Evolutionary conservation across 2,888 invertebrate species (phyloP).

Genomic region (Orthonychiurus folsomi): DNA sequence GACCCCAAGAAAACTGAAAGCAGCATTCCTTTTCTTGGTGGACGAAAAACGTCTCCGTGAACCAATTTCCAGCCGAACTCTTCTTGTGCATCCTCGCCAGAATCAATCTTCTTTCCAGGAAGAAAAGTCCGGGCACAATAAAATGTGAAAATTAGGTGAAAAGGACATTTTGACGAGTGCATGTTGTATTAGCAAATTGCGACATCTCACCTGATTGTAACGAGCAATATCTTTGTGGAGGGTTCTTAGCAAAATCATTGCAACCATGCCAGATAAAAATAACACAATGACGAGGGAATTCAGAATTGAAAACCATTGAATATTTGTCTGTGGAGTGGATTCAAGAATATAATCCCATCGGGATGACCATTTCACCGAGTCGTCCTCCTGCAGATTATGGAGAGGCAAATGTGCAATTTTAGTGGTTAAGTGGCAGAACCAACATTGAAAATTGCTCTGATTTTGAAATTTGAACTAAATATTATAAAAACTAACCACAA

Average conservation of each 20-base stretch:
- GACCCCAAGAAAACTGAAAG: slow-evolving; percentile 92
- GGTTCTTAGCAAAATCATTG: slow-evolving; percentile 95
- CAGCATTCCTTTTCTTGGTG: slow-evolving; percentile 83
- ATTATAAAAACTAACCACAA: slow-evolving; percentile 50
- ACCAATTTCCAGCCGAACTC: slow-evolving; percentile 61
- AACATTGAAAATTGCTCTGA: background rate
- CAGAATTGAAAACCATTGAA: slow-evolving; percentile 97
- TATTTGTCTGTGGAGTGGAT: slow-evolving; percentile 96
- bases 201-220: slow-evolving; percentile 75
- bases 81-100: slow-evolving; percentile 68
- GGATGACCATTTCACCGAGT: slow-evolving; percentile 58
- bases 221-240: slow-evolving; percentile 97
- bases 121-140: too few relatives aligned
- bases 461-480: background rate
- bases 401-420: background rate
- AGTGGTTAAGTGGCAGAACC: slow-evolving; percentile 1
- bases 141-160: too few relatives aligned
- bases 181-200: background rate
- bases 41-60: slow-evolving; percentile 56
- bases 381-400: slow-evolving; percentile 13
- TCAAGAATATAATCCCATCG: slow-evolving; percentile 99
- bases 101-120: slow-evolving; percentile 44
- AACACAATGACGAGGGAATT: slow-evolving; percentile 95
- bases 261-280: slow-evolving; percentile 97
- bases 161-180: too few relatives aligned